Evolutionary conservation across 2,113 vertebrate species (phyloP), one percentile per base, ranked within the genome.

Genomic region (Aphyosemion australe): DNA sequence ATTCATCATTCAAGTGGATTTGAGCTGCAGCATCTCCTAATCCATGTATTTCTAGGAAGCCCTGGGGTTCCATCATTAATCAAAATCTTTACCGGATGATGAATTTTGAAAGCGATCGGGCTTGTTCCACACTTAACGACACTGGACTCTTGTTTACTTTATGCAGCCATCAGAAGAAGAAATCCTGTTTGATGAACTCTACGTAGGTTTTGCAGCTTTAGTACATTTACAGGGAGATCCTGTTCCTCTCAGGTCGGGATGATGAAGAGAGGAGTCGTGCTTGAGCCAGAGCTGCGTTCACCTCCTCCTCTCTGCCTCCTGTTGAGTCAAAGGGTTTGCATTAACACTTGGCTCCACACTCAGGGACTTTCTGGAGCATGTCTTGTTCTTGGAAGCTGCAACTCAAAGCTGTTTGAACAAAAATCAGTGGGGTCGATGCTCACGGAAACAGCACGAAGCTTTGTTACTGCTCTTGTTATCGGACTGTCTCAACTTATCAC

Each of bases 291-390:
- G 59, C 8, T 61, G 58, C 53, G 54, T 63, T 82, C 53, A 43
- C 57, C 59, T 55, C 48, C 49, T 61, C 45, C 46, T 4, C 53
- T 76, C 53, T 69, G 56, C 51, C 39, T 74, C 74, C 66, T 55
- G 65, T 54, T n/a, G 69, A 76, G 72, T 65, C 72, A 75, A 80
- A 83, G 78, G 78, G 78, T 84, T 85, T 84, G 76, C 79, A 77
- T 88, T 79, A 84, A 79, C 65, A 52, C 76, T 88, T 89, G 89
- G 86, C 87, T 84, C 46, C 56, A 61, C 41, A 37, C 0, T 39
- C 45, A 55, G 84, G 83, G 86, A 81, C 80, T 89, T 90, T 85
- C 87, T 82, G 41, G 64, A 75, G 48, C 54, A 19, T 57, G 41
- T 54, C 67, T 73, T 65, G 56, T 66, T 76, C 51, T 76, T 75